Percentiles rank a stretch among this genome's conserved stretches.
Evolutionary conservation across 2,113 vertebrate species (phyloP).

Genomic region (Solenodon paradoxus): DNA sequence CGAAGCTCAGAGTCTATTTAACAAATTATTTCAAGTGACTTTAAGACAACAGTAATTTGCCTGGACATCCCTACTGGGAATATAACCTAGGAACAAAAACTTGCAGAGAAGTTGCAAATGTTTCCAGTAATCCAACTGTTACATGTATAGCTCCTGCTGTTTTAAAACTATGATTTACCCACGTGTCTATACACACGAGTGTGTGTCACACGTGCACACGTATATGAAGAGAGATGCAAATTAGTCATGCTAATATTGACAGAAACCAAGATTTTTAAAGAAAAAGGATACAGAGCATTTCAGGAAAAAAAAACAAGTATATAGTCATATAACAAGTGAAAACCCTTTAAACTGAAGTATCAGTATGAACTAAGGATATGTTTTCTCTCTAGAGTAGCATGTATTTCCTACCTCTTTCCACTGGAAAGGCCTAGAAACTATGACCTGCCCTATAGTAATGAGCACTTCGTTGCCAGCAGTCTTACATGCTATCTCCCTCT

Average conservation of each 20-base stretch:
- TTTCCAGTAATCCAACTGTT: too few species aligned
- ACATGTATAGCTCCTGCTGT: too few species aligned
- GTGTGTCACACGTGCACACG: too few species aligned
- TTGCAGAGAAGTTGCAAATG: background rate
- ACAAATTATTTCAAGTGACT: background rate
- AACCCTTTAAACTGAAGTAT: background rate
- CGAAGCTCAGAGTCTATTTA: too few species aligned
- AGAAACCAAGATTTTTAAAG: background rate
- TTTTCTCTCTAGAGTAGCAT: background rate
- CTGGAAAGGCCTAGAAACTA: background rate
- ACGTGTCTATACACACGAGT: too few species aligned
- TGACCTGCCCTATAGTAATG: background rate
- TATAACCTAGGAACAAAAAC: background rate
- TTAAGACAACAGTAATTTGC: background rate
- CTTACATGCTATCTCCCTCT: background rate
- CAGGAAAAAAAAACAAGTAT: background rate
- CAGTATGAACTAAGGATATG: background rate
- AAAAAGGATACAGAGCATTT: background rate
- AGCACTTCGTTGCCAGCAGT: too few species aligned
- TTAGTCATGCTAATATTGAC: too few species aligned
- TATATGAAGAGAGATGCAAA: too few species aligned
- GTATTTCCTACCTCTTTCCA: background rate
- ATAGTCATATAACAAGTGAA: background rate
- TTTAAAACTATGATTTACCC: too few species aligned
- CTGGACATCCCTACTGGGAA: background rate